Evolutionary conservation across 2,113 vertebrate species (phyloP).

Genomic region (Microcebus griseorufus): DNA sequence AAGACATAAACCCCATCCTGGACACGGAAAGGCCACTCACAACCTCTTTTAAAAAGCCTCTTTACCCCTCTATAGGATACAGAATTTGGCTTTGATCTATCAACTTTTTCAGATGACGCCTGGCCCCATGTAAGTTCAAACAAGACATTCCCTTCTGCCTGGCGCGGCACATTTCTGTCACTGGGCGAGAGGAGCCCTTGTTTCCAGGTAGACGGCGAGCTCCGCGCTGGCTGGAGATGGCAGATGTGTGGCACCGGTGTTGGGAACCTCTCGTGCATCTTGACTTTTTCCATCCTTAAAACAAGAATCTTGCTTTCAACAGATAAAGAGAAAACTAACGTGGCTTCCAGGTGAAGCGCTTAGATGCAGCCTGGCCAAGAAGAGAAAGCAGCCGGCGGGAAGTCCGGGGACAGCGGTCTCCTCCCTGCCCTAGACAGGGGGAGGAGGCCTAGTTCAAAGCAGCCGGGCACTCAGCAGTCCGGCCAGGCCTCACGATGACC

Average conservation of each 20-base stretch:
- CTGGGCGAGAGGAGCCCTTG: not conserved
- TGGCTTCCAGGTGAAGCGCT: not conserved
- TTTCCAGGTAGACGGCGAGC: not conserved
- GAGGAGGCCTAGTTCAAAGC: fast-evolving
- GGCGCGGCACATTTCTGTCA: not conserved
- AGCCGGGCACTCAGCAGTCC: not conserved
- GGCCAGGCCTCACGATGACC: not conserved
- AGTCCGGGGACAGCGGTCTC: not conserved
- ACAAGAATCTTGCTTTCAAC: not conserved
- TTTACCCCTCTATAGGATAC: not conserved
- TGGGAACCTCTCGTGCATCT: not conserved
- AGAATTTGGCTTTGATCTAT: not conserved
- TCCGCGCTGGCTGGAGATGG: not conserved
- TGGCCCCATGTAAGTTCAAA: not conserved
- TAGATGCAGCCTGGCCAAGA: not conserved
- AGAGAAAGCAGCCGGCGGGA: not conserved
- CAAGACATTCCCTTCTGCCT: not conserved
- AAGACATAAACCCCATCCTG: not conserved
- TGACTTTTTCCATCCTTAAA: not conserved
- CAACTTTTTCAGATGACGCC: not conserved
- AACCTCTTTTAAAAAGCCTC: not conserved
- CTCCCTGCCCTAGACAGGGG: not conserved
- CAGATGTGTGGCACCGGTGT: not conserved
- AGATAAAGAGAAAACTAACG: not conserved
- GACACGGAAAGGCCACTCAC: not conserved